These are phyloP conservation scores for Crocodylus rhombifer DNA, from an alignment of 2,797 vertebrate species.

Conservation along the genomic window DNA sequence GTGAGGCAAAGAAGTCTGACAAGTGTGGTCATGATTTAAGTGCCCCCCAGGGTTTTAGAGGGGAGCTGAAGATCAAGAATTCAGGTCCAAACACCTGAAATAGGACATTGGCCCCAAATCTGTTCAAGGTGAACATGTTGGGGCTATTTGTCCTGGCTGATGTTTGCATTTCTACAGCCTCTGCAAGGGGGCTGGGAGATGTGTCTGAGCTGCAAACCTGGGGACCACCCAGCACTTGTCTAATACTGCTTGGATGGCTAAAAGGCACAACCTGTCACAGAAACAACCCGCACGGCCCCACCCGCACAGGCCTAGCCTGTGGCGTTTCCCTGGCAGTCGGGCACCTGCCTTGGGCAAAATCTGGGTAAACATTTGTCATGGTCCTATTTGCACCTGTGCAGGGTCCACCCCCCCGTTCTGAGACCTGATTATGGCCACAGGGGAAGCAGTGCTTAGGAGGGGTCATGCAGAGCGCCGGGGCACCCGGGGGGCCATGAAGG, in stretches of 20 bases:
- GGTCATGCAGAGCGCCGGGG: no score
- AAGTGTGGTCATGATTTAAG: accelerated
- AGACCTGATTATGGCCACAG: not conserved
- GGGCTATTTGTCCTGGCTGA: not conserved
- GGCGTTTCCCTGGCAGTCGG: no score
- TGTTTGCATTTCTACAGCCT: no score
- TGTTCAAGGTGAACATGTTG: not conserved
- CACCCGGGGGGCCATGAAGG: no score
- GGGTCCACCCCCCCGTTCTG: not conserved
- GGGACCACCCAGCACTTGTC: not conserved
- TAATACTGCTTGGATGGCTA: no score
- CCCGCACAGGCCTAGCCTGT: accelerated
- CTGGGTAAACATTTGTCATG: no score
- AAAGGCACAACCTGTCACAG: no score
- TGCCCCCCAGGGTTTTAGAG: not conserved
- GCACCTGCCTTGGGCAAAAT: no score
- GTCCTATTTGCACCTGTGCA: not conserved
- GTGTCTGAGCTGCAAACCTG: accelerated
- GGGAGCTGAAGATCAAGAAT: not conserved
- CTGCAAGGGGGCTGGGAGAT: accelerated
- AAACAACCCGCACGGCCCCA: accelerated
- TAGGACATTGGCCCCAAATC: accelerated
- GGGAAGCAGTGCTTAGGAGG: not conserved
- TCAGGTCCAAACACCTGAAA: not conserved
- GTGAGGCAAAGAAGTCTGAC: not conserved